phyloP scores from a whole-genome alignment of 2,113 vertebrate genomes.

The Anguilla rostrata region DNA sequence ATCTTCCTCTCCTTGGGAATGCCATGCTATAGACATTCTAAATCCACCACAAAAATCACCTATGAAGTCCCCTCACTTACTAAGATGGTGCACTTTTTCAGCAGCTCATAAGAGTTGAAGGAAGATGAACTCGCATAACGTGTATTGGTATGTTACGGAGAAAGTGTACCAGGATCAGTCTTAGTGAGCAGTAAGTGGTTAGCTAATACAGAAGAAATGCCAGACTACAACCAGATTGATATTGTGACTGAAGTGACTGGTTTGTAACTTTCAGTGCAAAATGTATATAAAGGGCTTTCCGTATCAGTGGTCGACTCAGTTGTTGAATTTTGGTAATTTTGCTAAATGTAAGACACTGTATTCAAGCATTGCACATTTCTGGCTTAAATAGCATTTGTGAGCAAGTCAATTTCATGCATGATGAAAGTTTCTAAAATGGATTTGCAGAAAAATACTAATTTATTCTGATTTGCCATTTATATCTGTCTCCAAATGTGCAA shows the following conservation, averaged over 20 bases:
- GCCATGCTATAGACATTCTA: no score
- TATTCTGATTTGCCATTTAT: not conserved
- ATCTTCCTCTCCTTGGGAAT: no score
- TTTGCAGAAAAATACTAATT: not conserved
- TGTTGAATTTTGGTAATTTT: not conserved
- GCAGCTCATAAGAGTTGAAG: no score
- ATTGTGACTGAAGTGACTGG: not conserved
- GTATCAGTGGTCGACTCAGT: not conserved
- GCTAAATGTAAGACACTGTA: not conserved
- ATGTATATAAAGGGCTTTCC: not conserved
- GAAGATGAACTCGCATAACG: no score
- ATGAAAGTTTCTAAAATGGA: not conserved
- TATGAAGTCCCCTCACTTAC: no score
- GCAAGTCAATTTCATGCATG: not conserved
- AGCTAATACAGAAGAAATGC: no score
- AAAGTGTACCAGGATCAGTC: no score
- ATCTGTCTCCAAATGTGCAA: not conserved
- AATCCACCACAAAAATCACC: no score
- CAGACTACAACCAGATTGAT: not conserved
- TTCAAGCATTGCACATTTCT: not conserved
- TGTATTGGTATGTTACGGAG: no score
- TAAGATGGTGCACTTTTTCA: no score
- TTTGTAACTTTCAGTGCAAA: not conserved
- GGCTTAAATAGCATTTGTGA: not conserved
- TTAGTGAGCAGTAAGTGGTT: no score